phyloP scores from a whole-genome alignment of 2,113 vertebrate genomes.

The Rhynchopsitta pachyrhyncha region DNA sequence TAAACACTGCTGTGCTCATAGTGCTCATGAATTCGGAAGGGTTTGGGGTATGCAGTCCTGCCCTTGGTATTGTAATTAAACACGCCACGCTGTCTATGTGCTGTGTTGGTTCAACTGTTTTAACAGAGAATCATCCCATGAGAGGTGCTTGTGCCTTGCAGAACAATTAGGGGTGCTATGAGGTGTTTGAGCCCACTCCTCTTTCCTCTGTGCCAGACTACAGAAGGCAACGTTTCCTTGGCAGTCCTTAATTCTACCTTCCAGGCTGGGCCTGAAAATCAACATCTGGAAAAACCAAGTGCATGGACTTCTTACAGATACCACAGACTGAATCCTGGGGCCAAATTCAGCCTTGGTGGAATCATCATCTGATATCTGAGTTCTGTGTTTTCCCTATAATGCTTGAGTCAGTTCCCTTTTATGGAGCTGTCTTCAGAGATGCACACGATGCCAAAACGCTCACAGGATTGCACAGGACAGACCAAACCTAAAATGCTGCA shows the following conservation, averaged over 20 bases:
- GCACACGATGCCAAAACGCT: slow-evolving; percentile 27
- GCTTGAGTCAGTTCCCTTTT: slow-evolving; percentile 47
- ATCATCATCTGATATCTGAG: slow-evolving; percentile 48
- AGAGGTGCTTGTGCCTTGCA: slow-evolving; percentile 12
- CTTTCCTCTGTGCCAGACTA: slow-evolving; percentile 10
- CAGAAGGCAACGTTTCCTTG: slow-evolving; percentile 27
- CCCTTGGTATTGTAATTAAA: background rate
- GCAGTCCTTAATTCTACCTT: slow-evolving; percentile 20
- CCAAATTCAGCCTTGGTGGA: slow-evolving; percentile 35
- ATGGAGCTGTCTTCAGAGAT: slow-evolving; percentile 40
- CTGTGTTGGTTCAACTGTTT: background rate
- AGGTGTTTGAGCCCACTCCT: background rate
- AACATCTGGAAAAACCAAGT: slow-evolving; percentile 56
- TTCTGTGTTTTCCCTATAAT: background rate
- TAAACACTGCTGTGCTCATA: background rate
- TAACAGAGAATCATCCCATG: background rate
- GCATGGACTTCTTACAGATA: background rate
- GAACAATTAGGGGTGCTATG: background rate
- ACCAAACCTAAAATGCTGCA: background rate
- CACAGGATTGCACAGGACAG: background rate
- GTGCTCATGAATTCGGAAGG: background rate
- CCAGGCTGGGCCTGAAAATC: background rate
- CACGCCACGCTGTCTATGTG: background rate
- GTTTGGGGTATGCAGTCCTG: background rate
- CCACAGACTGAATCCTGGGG: slow-evolving; percentile 26